Evolutionary conservation across 2,797 vertebrate genomes (phyloP).

Genomic region (Jordanella pulchra): DNA sequence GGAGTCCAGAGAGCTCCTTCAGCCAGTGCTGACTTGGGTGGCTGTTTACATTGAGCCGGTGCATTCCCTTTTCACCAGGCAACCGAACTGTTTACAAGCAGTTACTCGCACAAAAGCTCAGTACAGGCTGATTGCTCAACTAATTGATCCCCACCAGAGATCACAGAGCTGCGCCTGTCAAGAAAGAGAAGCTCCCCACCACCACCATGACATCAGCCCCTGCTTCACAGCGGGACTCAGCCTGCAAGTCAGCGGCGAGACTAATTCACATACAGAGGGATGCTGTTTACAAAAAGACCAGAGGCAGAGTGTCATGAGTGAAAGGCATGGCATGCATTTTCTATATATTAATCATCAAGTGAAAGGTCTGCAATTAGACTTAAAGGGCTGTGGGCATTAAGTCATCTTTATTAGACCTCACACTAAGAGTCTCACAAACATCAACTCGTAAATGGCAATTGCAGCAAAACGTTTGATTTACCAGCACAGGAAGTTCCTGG

Average conservation of each 20-base stretch:
- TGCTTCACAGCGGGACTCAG: constrained; percentile 37
- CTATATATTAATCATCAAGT: constrained; percentile 32
- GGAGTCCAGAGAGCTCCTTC: constrained; percentile 37
- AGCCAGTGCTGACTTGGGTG: constrained; percentile 52
- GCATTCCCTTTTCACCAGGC: constrained; percentile 71
- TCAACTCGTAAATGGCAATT: constrained; percentile 11
- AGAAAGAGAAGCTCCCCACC: constrained; percentile 59
- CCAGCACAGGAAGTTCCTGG: constrained; percentile 13
- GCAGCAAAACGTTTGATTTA: constrained; percentile 8
- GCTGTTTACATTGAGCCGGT: constrained; percentile 72
- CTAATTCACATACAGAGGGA: constrained; percentile 48
- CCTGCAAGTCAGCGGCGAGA: constrained; percentile 34
- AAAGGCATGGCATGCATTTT: constrained; percentile 20
- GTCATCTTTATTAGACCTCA: constrained; percentile 23
- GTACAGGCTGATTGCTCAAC: constrained; percentile 78
- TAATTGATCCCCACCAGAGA: constrained; percentile 82
- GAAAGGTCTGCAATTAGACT: constrained; percentile 17
- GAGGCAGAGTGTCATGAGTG: constrained; percentile 18
- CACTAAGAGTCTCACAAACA: constrained; percentile 21
- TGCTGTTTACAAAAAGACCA: constrained; percentile 16
- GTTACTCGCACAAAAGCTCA: constrained; percentile 72
- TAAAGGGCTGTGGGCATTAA: constrained; percentile 16
- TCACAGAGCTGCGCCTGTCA: constrained; percentile 74
- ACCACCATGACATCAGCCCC: constrained; percentile 70
- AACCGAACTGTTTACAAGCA: constrained; percentile 74